A percentile compares a stretch with the other conserved stretches of the same genome.
These are phyloP conservation scores for Eonycteris spelaea DNA, from an alignment of 2,113 vertebrate species.

Conservation along the genomic window DNA sequence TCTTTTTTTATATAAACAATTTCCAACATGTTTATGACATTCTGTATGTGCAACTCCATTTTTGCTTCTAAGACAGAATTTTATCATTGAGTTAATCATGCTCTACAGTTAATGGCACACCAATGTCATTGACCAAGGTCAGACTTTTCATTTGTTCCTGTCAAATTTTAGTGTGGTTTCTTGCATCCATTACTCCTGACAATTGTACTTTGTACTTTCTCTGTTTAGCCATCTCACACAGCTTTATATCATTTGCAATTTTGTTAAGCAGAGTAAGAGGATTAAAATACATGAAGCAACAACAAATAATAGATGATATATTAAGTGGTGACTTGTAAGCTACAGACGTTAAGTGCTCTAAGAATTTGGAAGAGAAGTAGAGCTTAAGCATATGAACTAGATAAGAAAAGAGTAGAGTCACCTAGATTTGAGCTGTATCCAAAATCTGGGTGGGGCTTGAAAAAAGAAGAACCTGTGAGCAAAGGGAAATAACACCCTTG, in stretches of 20 bases:
- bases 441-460: background rate
- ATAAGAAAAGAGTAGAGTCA: background rate
- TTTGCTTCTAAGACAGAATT: background rate
- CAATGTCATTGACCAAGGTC: background rate
- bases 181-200: background rate
- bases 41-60: background rate
- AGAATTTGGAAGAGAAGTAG: background rate
- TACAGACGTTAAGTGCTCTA: background rate
- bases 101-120: background rate
- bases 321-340: background rate
- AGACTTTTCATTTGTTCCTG: background rate
- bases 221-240: background rate
- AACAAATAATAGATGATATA: background rate
- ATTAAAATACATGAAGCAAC: slow-evolving; percentile 41
- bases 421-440: background rate
- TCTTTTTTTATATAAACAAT: background rate
- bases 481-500: background rate
- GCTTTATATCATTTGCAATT: slow-evolving; percentile 18
- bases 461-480: background rate
- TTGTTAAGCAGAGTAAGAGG: slow-evolving; percentile 24
- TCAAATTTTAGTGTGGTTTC: background rate
- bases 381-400: background rate
- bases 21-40: background rate
- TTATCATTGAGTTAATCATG: background rate
- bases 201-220: background rate